phyloP scores from a whole-genome alignment of 2,113 vertebrate genomes.

The Neolamprologus modestus region DNA sequence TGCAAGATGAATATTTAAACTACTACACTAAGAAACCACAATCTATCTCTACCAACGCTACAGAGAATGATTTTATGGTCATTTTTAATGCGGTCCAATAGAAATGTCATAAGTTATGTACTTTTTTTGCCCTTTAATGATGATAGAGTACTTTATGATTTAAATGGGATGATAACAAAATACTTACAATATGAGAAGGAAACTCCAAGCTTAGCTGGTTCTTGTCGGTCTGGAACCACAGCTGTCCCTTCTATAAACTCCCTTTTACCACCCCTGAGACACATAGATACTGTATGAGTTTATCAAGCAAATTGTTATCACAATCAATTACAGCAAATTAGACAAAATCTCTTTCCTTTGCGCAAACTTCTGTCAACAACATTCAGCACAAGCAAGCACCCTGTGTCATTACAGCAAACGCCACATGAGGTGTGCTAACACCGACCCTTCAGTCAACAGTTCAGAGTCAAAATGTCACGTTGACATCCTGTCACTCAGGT shows the following conservation, averaged over 20 bases:
- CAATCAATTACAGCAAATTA: background rate
- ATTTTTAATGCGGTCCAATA: background rate
- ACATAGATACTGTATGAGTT: background rate
- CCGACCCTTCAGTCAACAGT: background rate
- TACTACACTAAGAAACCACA: background rate
- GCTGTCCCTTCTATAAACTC: background rate
- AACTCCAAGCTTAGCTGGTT: background rate
- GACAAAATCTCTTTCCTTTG: background rate
- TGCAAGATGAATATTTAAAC: background rate
- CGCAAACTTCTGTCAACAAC: background rate
- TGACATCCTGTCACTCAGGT: background rate
- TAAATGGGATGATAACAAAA: background rate
- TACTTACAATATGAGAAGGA: background rate
- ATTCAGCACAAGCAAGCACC: background rate
- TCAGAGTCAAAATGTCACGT: fast-evolving
- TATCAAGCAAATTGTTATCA: background rate
- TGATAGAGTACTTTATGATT: background rate
- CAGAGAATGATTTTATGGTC: background rate
- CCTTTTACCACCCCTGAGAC: background rate
- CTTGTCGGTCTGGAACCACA: background rate
- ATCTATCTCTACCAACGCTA: background rate
- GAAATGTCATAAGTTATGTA: background rate
- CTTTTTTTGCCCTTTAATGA: background rate
- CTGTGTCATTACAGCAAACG: background rate
- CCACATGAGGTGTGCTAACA: background rate